Percentiles rank a stretch among this genome's conserved stretches.
phyloP scores from a whole-genome alignment of 1,140 invertebrate species.

The Liolophura sinensis region DNA sequence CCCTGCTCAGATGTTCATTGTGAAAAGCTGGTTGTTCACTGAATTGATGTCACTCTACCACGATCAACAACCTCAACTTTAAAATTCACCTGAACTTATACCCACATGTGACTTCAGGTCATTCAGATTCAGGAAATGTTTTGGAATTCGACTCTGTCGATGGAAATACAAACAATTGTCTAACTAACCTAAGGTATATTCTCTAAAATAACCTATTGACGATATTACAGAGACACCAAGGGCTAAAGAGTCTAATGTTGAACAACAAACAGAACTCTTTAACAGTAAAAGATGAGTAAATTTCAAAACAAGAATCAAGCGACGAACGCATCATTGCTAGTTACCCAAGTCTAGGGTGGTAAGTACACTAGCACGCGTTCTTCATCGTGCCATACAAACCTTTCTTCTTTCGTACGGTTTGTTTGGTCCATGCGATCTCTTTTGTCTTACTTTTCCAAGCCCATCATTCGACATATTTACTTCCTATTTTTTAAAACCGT shows the following conservation, averaged over 20 bases:
- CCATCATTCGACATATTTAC: constrained; percentile 9
- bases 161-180: no score
- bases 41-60: no score
- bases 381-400: constrained; percentile 10
- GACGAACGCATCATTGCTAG: background rate
- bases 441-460: constrained; percentile 24
- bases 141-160: no score
- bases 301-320: no score
- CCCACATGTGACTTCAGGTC: background rate
- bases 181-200: no score
- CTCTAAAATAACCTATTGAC: background rate
- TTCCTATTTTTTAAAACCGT: no score
- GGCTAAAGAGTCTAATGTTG: background rate
- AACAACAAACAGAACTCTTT: background rate
- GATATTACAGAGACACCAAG: background rate
- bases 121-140: no score
- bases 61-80: no score
- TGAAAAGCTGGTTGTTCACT: no score
- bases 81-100: background rate
- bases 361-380: background rate
- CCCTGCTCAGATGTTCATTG: no score
- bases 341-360: background rate
- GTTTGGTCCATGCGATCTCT: constrained; percentile 15
- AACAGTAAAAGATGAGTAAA: background rate
- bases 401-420: constrained; percentile 28